phyloP scores from a whole-genome alignment of 1,140 invertebrate genomes.

The Doryteuthis pealeii region DNA sequence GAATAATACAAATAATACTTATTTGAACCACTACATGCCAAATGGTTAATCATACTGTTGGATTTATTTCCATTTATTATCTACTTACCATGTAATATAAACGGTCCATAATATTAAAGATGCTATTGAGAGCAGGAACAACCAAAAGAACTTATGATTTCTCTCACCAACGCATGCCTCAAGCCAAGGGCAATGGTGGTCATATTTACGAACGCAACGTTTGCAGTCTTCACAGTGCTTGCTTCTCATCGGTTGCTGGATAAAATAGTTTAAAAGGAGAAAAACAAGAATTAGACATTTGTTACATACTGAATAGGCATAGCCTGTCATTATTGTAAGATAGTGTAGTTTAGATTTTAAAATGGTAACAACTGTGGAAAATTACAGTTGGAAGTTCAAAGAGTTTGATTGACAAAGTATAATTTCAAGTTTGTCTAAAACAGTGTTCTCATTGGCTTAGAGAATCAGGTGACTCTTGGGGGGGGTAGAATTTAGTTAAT shows the following conservation, averaged over 20 bases:
- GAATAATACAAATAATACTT: too few species aligned
- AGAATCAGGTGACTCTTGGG: not conserved
- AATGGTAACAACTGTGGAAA: too few species aligned
- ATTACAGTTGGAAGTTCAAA: too few species aligned
- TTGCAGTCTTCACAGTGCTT: slow-evolving; percentile 60
- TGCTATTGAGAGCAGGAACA: slow-evolving; percentile 50
- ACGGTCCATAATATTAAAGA: slow-evolving; percentile 51
- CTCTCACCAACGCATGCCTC: slow-evolving; percentile 59
- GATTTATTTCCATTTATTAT: too few species aligned
- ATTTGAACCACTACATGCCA: too few species aligned
- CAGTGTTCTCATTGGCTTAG: too few species aligned
- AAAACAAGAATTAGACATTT: not conserved
- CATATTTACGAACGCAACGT: slow-evolving; percentile 56
- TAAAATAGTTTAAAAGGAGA: slow-evolving; percentile 12
- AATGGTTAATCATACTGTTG: too few species aligned
- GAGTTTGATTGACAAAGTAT: too few species aligned
- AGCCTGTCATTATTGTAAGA: too few species aligned
- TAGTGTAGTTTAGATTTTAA: too few species aligned
- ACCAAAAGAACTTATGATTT: slow-evolving; percentile 58
- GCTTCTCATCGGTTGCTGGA: slow-evolving; percentile 57
- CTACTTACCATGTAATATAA: slow-evolving; percentile 51
- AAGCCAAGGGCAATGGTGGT: slow-evolving; percentile 61
- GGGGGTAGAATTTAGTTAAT: not conserved
- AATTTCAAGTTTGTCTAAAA: not conserved
- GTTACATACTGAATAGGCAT: too few species aligned